Evolutionary conservation across 2,113 vertebrate genomes (phyloP), one percentile per base, ranked within the genome.

Genomic region (Vicugna pacos): DNA sequence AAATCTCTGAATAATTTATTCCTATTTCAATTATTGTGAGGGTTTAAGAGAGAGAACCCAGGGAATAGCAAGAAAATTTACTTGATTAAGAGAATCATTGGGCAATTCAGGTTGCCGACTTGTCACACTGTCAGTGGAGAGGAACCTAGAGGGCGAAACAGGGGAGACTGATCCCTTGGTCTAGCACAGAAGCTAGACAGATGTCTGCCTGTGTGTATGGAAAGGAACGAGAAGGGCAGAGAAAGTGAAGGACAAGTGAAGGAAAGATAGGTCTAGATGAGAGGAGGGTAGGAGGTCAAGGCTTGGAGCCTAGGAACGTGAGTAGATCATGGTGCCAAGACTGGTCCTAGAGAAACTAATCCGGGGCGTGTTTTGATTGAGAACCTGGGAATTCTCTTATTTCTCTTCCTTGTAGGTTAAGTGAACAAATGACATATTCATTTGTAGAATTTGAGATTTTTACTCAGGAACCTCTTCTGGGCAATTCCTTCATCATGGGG

Each of bases 381-480:
- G 83, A 93, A 64, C 48, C 46, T 30, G 24, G 67, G 76, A 48
- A 38, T 46, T 56, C 35, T 12, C 82, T 86, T 85, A 50, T 64
- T 91, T 93, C 52, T 91, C 0, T 67, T 92, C 20, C 65, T 82
- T 86, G 46, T 7, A 65, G 50, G 22, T 30, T 32, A 54, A 64
- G 9, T 60, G n/a, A 73, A 19, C n/a, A 80, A 30, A 85, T 35
- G 20, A 46, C 11, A 72, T 50, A 35, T 28, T 89, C 12, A 52
- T 84, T 83, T 85, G 28, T 56, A 73, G 86, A 87, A 90, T 90
- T 75, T 58, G 67, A 89, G 22, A 81, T 60, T 91, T 87, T 73
- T 79, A 67, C 80, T 42, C 30, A 83, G 17, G 65, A 20, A 15
- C 12, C 11, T 83, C 17, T 93, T 90, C 32, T 72, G 64, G 70